These are phyloP conservation scores for Nephotettix cincticeps DNA, from an alignment of 1,140 invertebrate species.

Conservation along the genomic window DNA sequence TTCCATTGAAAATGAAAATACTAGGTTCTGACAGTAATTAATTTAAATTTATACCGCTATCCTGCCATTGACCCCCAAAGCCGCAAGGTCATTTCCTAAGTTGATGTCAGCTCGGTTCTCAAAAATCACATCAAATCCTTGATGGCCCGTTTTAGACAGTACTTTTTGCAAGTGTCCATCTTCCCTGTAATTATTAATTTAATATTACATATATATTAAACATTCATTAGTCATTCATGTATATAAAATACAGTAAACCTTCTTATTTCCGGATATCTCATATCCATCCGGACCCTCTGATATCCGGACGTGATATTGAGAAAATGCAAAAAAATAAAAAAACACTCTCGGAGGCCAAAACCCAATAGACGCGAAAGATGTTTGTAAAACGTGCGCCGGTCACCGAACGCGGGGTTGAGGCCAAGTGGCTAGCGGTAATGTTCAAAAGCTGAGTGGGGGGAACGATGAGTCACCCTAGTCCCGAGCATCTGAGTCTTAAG, in stretches of 20 bases:
- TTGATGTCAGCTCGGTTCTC: conserved; percentile 62
- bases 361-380: background rate
- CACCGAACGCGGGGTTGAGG: no score
- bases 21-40: no score
- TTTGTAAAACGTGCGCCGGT: no score
- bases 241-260: background rate
- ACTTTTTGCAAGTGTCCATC: conserved; percentile 44
- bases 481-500: no score
- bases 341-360: background rate
- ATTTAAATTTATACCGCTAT: conserved; percentile 50
- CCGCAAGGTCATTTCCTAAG: conserved; percentile 52
- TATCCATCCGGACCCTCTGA: background rate
- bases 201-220: background rate
- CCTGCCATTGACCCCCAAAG: conserved; percentile 50
- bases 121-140: conserved; percentile 57
- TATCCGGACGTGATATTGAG: background rate
- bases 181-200: conserved; percentile 37
- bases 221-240: background rate
- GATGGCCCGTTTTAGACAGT: conserved; percentile 40
- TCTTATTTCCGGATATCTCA: background rate
- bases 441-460: no score
- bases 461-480: no score
- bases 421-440: no score
- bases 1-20: no score
- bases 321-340: no score